These are phyloP conservation scores for Pitta sordida DNA, from an alignment of 2,113 vertebrate genomes.

Conservation along the genomic window DNA sequence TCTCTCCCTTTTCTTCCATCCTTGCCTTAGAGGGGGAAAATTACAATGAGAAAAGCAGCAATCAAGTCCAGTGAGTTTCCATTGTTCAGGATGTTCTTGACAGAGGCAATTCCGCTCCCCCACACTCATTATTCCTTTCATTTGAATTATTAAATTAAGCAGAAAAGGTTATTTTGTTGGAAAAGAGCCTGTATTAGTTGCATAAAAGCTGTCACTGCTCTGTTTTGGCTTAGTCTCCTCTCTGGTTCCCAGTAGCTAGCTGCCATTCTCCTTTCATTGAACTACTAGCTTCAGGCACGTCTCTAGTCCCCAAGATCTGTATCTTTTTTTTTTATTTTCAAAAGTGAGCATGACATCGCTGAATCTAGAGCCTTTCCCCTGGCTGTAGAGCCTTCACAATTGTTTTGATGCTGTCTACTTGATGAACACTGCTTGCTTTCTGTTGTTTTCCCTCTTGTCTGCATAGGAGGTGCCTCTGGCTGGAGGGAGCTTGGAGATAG, in stretches of 20 bases:
- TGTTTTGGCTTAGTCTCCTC: conserved; percentile 23
- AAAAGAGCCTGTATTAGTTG: conserved; percentile 38
- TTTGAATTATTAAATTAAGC: conserved; percentile 48
- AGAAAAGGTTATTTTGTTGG: conserved; percentile 58
- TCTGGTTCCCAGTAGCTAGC: neutral
- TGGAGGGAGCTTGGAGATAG: neutral
- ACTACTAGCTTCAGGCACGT: conserved; percentile 29
- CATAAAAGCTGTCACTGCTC: conserved; percentile 58
- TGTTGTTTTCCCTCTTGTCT: neutral
- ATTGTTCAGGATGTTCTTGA: conserved; percentile 6
- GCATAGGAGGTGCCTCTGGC: neutral
- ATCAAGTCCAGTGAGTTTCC: neutral
- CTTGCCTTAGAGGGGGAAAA: neutral
- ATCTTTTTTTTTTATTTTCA: neutral
- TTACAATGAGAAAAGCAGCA: neutral
- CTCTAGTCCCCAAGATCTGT: neutral
- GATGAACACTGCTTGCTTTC: neutral
- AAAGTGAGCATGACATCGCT: neutral
- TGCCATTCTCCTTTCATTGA: neutral
- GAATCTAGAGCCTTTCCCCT: neutral
- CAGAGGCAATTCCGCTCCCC: neutral
- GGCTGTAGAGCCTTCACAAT: neutral
- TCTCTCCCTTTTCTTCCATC: neutral
- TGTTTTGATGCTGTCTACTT: neutral
- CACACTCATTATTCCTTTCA: conserved; percentile 1